phyloP scores from a whole-genome alignment of 1,140 invertebrate genomes.

The honey bee (Apis mellifera) region Amel_HAv3.1 CM009931.2:8887501-8888000 shows the following conservation, averaged over 20 bases:
- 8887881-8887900: conserved; percentile 57
- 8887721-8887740: background rate
- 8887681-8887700: too few species aligned
- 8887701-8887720: too few species aligned
- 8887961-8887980: background rate
- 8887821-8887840: conserved; percentile 39
- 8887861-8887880: conserved; percentile 63
- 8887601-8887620: too few species aligned
- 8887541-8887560: too few species aligned
- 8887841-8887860: conserved; percentile 35
- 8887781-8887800: conserved; percentile 50
- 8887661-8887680: too few species aligned
- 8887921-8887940: too few species aligned
- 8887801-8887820: conserved; percentile 19
- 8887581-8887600: too few species aligned
- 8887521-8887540: too few species aligned
- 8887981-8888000: conserved; percentile 33
- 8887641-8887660: too few species aligned
- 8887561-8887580: too few species aligned
- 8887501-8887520: too few species aligned
- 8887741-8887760: background rate
- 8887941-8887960: conserved; percentile 4
- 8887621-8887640: too few species aligned
- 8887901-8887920: conserved; percentile 54
- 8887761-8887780: conserved; percentile 16